Evolutionary conservation across 2,888 invertebrate species (phyloP).

Genomic region (Parnassius mnemosyne): DNA sequence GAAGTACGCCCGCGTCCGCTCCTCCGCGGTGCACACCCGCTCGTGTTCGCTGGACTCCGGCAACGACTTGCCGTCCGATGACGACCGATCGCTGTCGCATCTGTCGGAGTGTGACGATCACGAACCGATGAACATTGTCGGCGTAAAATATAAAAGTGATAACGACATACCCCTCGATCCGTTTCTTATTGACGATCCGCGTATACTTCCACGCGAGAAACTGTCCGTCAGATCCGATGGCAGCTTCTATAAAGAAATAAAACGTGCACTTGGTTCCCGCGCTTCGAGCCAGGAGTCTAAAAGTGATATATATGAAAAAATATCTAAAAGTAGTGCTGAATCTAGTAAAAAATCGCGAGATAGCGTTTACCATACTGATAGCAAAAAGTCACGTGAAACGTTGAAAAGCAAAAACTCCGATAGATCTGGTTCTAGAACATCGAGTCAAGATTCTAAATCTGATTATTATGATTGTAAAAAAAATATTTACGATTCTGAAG

Average conservation of each 20-base stretch:
- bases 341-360: constrained; percentile 84
- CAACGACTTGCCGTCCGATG: constrained; percentile 87
- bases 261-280: constrained; percentile 82
- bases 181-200: constrained; percentile 88
- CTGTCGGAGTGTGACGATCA: constrained; percentile 75
- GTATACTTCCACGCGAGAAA: constrained; percentile 86
- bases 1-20: constrained; percentile 55
- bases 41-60: constrained; percentile 89
- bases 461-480: constrained; percentile 85
- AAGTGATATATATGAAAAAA: constrained; percentile 85
- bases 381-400: constrained; percentile 83
- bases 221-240: constrained; percentile 87
- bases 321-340: constrained; percentile 83
- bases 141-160: constrained; percentile 84
- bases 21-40: constrained; percentile 75
- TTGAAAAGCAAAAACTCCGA: constrained; percentile 83
- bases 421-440: constrained; percentile 82
- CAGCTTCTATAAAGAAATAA: constrained; percentile 85
- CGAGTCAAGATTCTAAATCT: constrained; percentile 86
- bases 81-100: constrained; percentile 82
- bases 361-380: constrained; percentile 83
- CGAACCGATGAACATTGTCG: constrained; percentile 79
- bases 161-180: constrained; percentile 87
- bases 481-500: constrained; percentile 66
- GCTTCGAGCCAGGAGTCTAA: constrained; percentile 86